Percentiles rank a stretch among this genome's conserved stretches.
Conservation (phyloP, 2,888 invertebrate genomes). For the Yponomeuta malinellus region DNA sequence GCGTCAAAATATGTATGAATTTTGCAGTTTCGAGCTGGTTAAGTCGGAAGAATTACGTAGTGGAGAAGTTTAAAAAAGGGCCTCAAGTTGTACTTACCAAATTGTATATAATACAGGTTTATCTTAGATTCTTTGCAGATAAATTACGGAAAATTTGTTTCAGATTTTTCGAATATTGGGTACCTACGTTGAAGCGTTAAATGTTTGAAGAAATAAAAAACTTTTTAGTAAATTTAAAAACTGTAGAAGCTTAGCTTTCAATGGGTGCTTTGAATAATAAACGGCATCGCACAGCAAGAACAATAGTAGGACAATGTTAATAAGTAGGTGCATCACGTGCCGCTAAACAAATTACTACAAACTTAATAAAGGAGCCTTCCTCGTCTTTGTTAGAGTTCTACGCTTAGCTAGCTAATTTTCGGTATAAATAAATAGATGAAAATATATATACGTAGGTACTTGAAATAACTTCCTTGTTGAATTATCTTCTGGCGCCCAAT, state of each 20-base stretch:
- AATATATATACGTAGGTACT: background rate
- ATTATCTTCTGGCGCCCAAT: background rate
- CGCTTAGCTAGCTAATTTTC: background rate
- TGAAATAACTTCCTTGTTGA: background rate
- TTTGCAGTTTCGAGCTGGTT: too few relatives aligned
- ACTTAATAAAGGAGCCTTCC: conserved; percentile 53
- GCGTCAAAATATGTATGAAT: too few relatives aligned
- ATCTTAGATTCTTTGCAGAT: too few relatives aligned
- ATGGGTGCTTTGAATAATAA: background rate
- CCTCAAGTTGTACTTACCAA: too few relatives aligned
- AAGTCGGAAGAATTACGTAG: too few relatives aligned
- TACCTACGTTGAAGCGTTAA: too few relatives aligned
- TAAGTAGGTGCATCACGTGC: conserved; percentile 40
- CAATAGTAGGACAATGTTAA: background rate
- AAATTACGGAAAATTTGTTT: too few relatives aligned
- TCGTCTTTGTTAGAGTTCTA: background rate
- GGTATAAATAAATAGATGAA: background rate
- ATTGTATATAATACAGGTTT: too few relatives aligned
- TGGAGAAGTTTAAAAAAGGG: too few relatives aligned
- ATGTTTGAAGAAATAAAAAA: background rate
- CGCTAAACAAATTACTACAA: conserved; percentile 50
- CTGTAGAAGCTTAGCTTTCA: background rate
- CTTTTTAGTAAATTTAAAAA: background rate
- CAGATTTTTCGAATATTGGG: too few relatives aligned
- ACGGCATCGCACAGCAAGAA: background rate